Evolutionary conservation across 2,888 invertebrate species (phyloP), one percentile per base, ranked within the genome.

Genomic region (Schizaphis graminum): DNA sequence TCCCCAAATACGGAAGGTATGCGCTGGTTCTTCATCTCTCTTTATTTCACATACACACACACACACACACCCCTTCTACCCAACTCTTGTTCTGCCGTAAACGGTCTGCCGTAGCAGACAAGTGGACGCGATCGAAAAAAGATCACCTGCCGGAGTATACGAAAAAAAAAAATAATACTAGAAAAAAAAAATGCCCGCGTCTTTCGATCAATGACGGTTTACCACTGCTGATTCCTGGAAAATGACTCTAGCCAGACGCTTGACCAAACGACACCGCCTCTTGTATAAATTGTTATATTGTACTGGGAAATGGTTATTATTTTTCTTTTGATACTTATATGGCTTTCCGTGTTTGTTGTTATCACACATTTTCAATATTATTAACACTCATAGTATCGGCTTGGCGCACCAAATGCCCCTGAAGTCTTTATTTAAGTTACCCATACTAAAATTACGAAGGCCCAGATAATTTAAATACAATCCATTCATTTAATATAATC

Each of bases 1-100:
- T 56, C 89, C 93, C 93, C 93, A 90, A 93, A 90, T 93, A 93
- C 57, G 93, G 93, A 90, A 47, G 26, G 77, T 77, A 26, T 44
- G 16, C 53, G 77, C 77, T n/a, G 56, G 3, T 77, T 77, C 21
- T 77, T 77, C n/a, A 16, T 57, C 57, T 57, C 26, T n/a, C n/a
- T n/a, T 16, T 77, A 5, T 77, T 16, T 77, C 49, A 49, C 67
- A 77, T 35, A 77, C 35, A 77, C 67, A 35, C 67, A 35, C 49
- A 49, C 67, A 77, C 67, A 77, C 35, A 77, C 67, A 35, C 67
- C 35, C 67, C 67, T 77, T 35, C 67, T 77, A 77, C n/a, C 35
- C 16, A 77, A 35, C 35, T 77, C n/a, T 16, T 35, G 91, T 67
- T 67, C 7, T 28, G 44, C 47, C 44, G 67, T 77, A 77, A 16